Evolutionary conservation across 1,140 invertebrate genomes (phyloP).

Genomic region (Vanessa atalanta): DNA sequence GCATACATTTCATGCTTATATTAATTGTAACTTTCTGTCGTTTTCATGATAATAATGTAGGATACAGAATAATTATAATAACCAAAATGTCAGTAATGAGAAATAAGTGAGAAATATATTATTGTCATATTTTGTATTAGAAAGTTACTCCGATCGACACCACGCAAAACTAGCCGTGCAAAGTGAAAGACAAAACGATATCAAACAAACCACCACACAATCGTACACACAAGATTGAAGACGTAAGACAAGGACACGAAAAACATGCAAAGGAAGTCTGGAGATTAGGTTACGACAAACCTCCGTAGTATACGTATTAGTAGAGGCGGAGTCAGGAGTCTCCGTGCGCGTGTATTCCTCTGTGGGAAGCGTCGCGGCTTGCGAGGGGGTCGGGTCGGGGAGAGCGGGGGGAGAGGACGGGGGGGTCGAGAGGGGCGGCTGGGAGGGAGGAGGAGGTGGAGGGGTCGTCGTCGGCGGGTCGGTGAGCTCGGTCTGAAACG

Average conservation of each 20-base stretch:
- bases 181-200: constrained; percentile 17
- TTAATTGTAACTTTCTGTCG: constrained; percentile 6
- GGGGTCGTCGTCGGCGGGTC: constrained; percentile 47
- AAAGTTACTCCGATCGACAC: constrained; percentile 13
- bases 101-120: not conserved
- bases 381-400: constrained; percentile 25
- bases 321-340: constrained; percentile 64
- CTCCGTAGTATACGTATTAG: constrained; percentile 77
- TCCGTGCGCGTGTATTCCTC: constrained; percentile 57
- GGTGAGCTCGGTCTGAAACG: constrained; percentile 66
- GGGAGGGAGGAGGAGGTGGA: constrained; percentile 24
- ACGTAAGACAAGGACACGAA: constrained; percentile 47
- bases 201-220: constrained; percentile 33
- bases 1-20: constrained; percentile 2
- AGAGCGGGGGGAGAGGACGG: constrained; percentile 8
- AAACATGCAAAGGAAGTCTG: constrained; percentile 44
- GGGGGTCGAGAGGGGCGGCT: constrained; percentile 17
- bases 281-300: constrained; percentile 74
- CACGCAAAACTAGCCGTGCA: constrained; percentile 26
- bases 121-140: not conserved
- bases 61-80: not conserved
- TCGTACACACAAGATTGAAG: constrained; percentile 18
- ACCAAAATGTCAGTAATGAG: not conserved
- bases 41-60: too few species aligned
- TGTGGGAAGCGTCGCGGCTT: constrained; percentile 46